A percentile compares a stretch with the other conserved stretches of the same genome.
These are phyloP conservation scores for Dolichotis patagonum DNA, from an alignment of 2,113 vertebrate species.

Conservation along the genomic window DNA sequence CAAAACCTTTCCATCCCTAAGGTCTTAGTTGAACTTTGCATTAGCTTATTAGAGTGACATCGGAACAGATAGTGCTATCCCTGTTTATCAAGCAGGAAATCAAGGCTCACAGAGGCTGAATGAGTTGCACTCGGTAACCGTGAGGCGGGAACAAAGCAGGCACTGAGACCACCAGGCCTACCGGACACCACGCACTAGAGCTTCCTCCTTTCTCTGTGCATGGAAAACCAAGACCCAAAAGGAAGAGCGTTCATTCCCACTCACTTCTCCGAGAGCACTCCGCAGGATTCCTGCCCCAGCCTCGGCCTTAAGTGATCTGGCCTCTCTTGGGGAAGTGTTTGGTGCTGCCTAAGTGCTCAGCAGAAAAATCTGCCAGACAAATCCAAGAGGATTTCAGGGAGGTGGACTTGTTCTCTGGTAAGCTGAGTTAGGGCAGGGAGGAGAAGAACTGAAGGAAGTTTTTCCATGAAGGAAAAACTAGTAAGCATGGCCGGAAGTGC, in stretches of 20 bases:
- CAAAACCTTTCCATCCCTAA: not conserved
- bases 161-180: not conserved
- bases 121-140: not conserved
- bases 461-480: not conserved
- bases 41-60: not conserved
- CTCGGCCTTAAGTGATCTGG: not conserved
- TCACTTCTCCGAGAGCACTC: not conserved
- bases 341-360: not conserved
- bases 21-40: not conserved
- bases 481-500: not conserved
- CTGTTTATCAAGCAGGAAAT: not conserved
- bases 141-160: not conserved
- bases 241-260: not conserved
- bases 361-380: not conserved
- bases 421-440: not conserved
- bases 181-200: fast-evolving
- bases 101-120: not conserved
- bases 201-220: not conserved
- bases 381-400: not conserved
- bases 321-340: not conserved
- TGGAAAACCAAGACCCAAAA: not conserved
- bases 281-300: not conserved
- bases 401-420: not conserved
- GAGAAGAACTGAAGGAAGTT: not conserved
- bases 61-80: not conserved